Base-by-base conservation (phyloP, 1,140 invertebrate species). In the Brachionus sp. region DNA sequence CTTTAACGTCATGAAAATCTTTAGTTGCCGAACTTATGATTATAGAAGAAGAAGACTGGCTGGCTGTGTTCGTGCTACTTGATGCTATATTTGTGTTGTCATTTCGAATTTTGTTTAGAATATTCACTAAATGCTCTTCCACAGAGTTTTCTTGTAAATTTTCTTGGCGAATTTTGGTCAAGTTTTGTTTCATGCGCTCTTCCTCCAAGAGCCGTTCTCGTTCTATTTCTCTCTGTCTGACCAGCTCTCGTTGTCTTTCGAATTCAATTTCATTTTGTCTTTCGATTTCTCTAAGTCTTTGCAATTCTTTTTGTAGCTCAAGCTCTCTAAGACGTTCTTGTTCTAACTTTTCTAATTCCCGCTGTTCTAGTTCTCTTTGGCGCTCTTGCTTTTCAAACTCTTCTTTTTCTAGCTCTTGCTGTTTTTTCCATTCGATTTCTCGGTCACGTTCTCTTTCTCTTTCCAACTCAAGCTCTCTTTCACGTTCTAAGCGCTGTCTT, bases 71-170 rank as follows among this genome's bases (percentile, higher is more conserved):
- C 7, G 12, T 33, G 64, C n/a, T 68, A n/a, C 64, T 68, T 13
- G 64, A 35, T 5, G 12, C n/a, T 68, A 25, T 68, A 10, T 57
- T 16, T 16, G 50, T 57, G 50, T 57, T 57, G 50, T 75, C 39
- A 10, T 75, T 44, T 23, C 70, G 70, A 29, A 75, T 75, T 46
- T 75, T 75, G 44, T 29, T 75, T 5, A 75, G 25, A 19, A 75
- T 75, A 13, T 44, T 46, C 9, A 75, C 70, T 33, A 75, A 46
- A 75, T 46, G 70, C 12, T 46, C 39, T 29, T 75, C 70, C 13
- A 46, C 37, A 12, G 37, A 46, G 39, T 29, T 75, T 75, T 44
- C 42, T 25, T 75, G 39, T 46, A 75, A 5, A 29, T 25, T 46
- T 46, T 75, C 39, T 46, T 75, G 70, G 25, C 70, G 19, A 10